Base-by-base conservation (phyloP, 1,140 invertebrate species). In the Alviniconcha marisindica region DNA sequence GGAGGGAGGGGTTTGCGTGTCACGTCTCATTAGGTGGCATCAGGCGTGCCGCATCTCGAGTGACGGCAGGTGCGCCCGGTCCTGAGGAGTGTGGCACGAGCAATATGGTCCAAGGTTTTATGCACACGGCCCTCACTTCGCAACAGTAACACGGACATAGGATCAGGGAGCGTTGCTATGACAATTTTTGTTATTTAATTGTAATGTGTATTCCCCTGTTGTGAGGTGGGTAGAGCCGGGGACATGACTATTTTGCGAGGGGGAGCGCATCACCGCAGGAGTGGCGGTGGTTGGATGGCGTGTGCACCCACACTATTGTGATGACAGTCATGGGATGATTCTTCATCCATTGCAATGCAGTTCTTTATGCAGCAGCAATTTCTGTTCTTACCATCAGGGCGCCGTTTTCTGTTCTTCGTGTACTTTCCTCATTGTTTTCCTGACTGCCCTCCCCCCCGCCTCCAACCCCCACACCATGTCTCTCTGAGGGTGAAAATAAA, bases 341-440 rank as follows among this genome's bases (percentile, higher is more conserved):
- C 33, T 33, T 66, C 63, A 66, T 71, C 69, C 36, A 71, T 71
- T 71, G 69, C 69, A 71, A 71, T 71, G 31, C 18, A n/a, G 31
- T 71, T 40, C 5, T 36, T 40, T 71, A 71, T 71, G 69, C 69
- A 71, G 69, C 69, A 40, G 36, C 24, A 14, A 33, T 36, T 71
- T 31, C 36, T 33, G 36, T 12, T 33, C 5, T 66, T 10, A 66
- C 24, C 40, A 71, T 71, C 69, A 71, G 69, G 69, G 69, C 69
- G 69, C 69, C 69, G 36, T 40, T 15, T 10, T 71, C 31, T 69
- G 28, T 33, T 28, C 5, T 24, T 28, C 14, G 28, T 66, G 36
- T 71, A 21, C 36, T 31, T 40, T 7, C 36, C 33, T 71, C 10
- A 10, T 31, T 40, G 36, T 10, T 40, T 40, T 42, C 10, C 36